Evolutionary conservation across 1,140 invertebrate genomes (phyloP), one percentile per base, ranked within the genome.

Genomic region (Telenomus remus): DNA sequence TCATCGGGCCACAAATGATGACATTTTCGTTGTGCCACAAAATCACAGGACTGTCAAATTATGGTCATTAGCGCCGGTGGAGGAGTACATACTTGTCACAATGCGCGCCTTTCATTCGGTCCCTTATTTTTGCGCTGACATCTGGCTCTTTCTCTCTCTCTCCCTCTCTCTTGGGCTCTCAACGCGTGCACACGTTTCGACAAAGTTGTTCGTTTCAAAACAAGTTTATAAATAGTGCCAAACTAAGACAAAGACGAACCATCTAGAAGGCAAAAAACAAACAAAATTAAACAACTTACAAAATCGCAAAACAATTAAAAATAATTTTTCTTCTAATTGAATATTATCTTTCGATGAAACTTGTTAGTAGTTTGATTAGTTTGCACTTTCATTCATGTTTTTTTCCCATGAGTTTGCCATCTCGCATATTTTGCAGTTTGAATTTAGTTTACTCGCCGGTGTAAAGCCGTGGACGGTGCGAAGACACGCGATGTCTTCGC

Each of bases 181-280:
- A 27, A 27, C 6, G n/a, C 50, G 57, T 71, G 53, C 57, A 51
- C 51, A 27, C 50, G 37, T 10, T 10, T 39, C 37, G 9, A 9
- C 37, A 39, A n/a, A 39, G 37, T 39, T 39, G 9, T 10, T 39
- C n/a, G 19, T 39, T 39, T 70, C 43, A 19, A 56, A 61, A 60
- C 66, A 61, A 54, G 50, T 70, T 56, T 70, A 69, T 69, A 69
- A 69, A 69, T 69, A 69, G 56, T 39, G 12, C 9, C 48, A 51
- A 53, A 60, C 39, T 15, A 51, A 68, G 49, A 50, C 48, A 57
- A 69, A 59, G 35, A 6, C 19, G 50, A 35, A 12, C 11, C 13
- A n/a, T n/a, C n/a, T n/a, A 44, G 13, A n/a, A 44, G 43, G 43
- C 0, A 14, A 37, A 53, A 53, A 37, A 39, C 9, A 34, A 50